Evolutionary conservation across 2,797 vertebrate genomes (phyloP).

Genomic region (Galagoides demidoff): DNA sequence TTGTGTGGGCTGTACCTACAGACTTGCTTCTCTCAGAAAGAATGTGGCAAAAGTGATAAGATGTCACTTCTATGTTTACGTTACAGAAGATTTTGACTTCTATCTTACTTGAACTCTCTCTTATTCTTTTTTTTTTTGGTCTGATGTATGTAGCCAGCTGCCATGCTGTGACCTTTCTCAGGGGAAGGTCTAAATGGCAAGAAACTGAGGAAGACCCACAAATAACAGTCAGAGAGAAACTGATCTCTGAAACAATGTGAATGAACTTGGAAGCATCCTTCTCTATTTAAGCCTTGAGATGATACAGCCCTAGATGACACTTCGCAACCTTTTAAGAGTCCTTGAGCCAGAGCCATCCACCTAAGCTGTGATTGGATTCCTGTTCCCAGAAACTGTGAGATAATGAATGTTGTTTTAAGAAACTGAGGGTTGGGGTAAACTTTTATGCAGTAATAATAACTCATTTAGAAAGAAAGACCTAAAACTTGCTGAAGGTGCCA

Average conservation of each 20-base stretch:
- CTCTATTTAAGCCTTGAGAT: neutral
- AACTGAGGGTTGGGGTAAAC: neutral
- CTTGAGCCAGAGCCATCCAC: neutral
- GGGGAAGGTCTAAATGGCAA: neutral
- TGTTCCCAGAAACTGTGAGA: neutral
- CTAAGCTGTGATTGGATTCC: neutral
- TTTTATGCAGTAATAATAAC: neutral
- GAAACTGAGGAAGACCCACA: neutral
- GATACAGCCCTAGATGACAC: neutral
- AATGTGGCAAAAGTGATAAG: neutral
- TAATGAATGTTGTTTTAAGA: constrained; percentile 17
- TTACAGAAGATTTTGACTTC: neutral
- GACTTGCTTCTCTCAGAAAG: neutral
- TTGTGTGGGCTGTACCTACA: neutral
- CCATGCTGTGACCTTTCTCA: neutral
- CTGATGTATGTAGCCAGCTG: neutral
- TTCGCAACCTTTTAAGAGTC: neutral
- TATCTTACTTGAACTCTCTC: neutral
- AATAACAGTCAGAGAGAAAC: neutral
- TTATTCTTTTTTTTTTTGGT: neutral
- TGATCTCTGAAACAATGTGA: neutral
- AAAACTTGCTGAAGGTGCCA: neutral
- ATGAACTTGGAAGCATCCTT: neutral
- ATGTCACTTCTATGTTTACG: neutral
- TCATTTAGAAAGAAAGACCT: neutral